Percentiles rank a stretch among this genome's conserved stretches.
Conservation (phyloP, 1,140 invertebrate species). For the Drosophila leontia region DNA sequence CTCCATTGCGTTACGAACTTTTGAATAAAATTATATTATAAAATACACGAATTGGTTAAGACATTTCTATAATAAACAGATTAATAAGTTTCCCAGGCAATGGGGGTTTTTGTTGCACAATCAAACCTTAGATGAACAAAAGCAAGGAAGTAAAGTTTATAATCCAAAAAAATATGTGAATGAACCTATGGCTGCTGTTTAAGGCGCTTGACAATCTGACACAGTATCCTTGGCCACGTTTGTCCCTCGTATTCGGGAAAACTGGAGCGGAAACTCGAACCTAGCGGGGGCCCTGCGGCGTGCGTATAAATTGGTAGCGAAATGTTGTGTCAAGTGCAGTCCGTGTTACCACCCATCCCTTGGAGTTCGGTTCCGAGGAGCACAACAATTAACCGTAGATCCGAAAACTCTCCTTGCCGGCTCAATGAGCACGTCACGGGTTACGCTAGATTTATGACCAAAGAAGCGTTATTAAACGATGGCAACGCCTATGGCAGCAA, state of each 20-base stretch:
- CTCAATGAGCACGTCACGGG: constrained; percentile 60
- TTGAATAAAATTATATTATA: too few species aligned
- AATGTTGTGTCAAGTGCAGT: constrained; percentile 74
- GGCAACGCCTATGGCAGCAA: constrained; percentile 48
- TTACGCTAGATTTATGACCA: constrained; percentile 68
- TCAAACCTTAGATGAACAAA: background rate
- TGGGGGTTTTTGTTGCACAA: background rate
- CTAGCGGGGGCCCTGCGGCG: constrained; percentile 15
- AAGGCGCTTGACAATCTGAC: background rate
- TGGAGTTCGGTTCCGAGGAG: background rate
- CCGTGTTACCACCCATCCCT: constrained; percentile 5
- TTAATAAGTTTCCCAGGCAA: background rate
- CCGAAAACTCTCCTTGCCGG: constrained; percentile 31
- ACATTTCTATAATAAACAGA: background rate
- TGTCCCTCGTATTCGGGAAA: constrained; percentile 18
- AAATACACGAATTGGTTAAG: background rate
- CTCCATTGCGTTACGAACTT: too few species aligned
- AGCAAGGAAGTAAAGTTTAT: background rate
- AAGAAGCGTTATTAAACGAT: constrained; percentile 66
- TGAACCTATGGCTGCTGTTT: background rate
- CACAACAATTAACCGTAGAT: constrained; percentile 61
- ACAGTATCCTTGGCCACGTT: constrained; percentile 15
- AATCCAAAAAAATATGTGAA: background rate
- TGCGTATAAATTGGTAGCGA: constrained; percentile 60
- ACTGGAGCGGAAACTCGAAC: constrained; percentile 54